Percentiles rank a stretch among this genome's conserved stretches.
These are phyloP conservation scores for Bombus balteatus DNA, from an alignment of 1,140 invertebrate genomes.

Conservation along the genomic window DNA sequence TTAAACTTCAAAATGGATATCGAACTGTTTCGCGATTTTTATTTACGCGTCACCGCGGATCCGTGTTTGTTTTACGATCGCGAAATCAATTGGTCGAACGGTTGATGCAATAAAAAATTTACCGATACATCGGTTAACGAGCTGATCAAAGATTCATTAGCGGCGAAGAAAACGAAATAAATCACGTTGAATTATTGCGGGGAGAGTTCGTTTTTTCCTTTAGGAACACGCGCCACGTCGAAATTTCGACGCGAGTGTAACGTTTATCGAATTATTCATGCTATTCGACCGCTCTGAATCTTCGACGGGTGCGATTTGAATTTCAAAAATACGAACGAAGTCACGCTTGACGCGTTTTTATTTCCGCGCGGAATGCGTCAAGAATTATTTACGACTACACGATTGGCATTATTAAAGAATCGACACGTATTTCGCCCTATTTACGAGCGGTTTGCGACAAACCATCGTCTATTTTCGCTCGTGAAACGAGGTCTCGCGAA, in stretches of 20 bases:
- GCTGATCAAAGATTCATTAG: conserved; percentile 19
- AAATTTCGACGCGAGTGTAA: conserved; percentile 11
- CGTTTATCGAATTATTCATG: conserved; percentile 47
- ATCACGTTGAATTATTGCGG: background rate
- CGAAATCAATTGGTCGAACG: background rate
- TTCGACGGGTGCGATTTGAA: conserved; percentile 31
- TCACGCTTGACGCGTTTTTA: background rate
- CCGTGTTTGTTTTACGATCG: no score
- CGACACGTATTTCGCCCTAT: background rate
- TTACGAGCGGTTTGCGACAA: background rate
- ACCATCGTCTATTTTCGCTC: background rate
- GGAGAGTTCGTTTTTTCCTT: background rate
- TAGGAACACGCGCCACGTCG: background rate
- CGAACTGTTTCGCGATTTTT: background rate
- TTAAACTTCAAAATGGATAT: background rate
- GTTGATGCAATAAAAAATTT: conserved; percentile 1
- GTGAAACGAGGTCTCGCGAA: background rate
- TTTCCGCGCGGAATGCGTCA: background rate
- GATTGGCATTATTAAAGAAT: background rate
- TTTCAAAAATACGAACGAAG: conserved; percentile 21
- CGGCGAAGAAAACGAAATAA: background rate
- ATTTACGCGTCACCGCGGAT: background rate
- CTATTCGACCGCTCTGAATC: conserved; percentile 14
- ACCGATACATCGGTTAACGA: background rate
- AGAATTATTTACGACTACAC: background rate